phyloP scores from a whole-genome alignment of 2,113 vertebrate species.

The Arvicanthis niloticus region DNA sequence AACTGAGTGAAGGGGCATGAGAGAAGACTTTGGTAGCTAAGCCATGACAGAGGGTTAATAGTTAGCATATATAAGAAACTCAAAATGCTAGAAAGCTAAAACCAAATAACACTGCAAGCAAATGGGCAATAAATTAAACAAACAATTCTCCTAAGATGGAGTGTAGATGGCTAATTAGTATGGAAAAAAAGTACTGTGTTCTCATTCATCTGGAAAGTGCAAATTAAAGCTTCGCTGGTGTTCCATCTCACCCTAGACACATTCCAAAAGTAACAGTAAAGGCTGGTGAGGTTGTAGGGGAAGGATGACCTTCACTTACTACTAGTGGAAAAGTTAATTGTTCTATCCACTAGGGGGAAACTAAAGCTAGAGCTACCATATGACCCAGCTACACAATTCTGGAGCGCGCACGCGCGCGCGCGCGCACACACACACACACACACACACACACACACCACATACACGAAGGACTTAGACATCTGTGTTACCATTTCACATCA shows the following conservation, averaged over 20 bases:
- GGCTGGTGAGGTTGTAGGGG: not conserved
- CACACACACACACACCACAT: not conserved
- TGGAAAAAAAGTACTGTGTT: not conserved
- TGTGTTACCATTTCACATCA: not conserved
- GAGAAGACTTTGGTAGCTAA: not conserved
- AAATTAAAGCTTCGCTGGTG: not conserved
- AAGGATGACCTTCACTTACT: not conserved
- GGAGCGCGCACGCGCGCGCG: not conserved
- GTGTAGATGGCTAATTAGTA: not conserved
- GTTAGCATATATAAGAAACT: not conserved
- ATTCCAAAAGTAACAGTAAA: not conserved
- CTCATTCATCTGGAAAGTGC: not conserved
- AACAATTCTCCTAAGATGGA: not conserved
- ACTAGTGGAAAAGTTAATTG: not conserved
- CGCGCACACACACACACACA: not conserved
- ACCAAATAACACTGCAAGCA: not conserved
- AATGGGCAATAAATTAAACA: not conserved
- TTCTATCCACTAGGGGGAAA: not conserved
- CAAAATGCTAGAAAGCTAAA: not conserved
- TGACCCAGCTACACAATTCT: not conserved
- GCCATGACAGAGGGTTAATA: not conserved
- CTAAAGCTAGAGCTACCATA: not conserved
- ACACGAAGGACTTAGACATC: not conserved
- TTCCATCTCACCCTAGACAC: not conserved
- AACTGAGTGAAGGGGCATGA: not conserved